phyloP scores from a whole-genome alignment of 2,797 vertebrate genomes.

The Acomys russatus region DNA sequence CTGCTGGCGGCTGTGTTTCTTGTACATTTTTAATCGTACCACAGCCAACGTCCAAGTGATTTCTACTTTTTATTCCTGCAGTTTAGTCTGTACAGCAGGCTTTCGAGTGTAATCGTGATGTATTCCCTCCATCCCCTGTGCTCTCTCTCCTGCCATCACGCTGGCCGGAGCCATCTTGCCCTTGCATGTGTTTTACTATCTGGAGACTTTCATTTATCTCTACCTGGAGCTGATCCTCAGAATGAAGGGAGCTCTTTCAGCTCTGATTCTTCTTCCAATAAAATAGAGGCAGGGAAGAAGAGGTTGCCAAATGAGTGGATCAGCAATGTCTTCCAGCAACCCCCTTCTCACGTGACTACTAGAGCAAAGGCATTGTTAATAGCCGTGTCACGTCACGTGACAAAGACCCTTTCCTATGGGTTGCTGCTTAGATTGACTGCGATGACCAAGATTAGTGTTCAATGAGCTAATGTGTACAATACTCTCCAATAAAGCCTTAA shows the following conservation, averaged over 20 bases:
- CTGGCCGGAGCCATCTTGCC: conserved; percentile 46
- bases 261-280: conserved; percentile 3
- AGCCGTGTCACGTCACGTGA: not conserved
- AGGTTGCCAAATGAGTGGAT: not conserved
- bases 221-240: conserved; percentile 46
- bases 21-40: not conserved
- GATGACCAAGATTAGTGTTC: conserved; percentile 60
- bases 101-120: not conserved
- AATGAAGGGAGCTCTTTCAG: not conserved
- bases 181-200: conserved; percentile 55
- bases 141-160: conserved; percentile 9
- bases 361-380: not conserved
- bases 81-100: conserved; percentile 6
- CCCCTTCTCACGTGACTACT: not conserved
- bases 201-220: conserved; percentile 49
- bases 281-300: not conserved
- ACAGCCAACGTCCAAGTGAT: not conserved
- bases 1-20: not conserved
- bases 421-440: not conserved
- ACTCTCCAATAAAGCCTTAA: conserved; percentile 67
- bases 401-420: not conserved
- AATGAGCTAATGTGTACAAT: conserved; percentile 55
- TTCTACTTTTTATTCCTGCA: not conserved
- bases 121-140: not conserved
- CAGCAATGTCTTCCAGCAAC: not conserved